Conservation (phyloP, 2,797 vertebrate genomes). For the Spinus olivaceus region DNA sequence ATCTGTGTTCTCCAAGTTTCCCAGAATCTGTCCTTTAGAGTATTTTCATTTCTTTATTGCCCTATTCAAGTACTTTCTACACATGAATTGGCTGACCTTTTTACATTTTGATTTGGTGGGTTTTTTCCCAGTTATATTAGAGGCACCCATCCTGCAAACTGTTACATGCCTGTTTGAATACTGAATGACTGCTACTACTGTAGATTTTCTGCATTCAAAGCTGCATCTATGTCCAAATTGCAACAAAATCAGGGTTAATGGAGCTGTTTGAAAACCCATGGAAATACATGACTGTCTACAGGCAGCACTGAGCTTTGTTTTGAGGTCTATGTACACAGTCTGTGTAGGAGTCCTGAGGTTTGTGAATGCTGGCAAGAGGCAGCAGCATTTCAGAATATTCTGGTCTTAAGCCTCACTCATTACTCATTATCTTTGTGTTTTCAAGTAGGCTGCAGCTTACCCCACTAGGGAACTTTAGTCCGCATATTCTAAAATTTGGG, state of each 20-base stretch:
- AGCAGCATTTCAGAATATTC: slow-evolving; percentile 15
- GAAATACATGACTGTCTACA: neutral
- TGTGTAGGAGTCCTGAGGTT: neutral
- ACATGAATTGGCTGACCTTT: neutral
- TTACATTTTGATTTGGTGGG: neutral
- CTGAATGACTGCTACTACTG: neutral
- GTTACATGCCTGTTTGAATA: neutral
- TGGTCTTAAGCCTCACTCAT: slow-evolving; percentile 7
- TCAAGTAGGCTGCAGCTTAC: slow-evolving; percentile 18
- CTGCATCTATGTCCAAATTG: neutral
- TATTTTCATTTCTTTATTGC: neutral
- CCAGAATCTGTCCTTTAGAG: neutral
- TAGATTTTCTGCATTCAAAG: neutral
- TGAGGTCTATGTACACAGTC: neutral
- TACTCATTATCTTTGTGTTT: slow-evolving; percentile 15
- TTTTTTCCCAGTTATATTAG: neutral
- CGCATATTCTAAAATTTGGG: neutral
- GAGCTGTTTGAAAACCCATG: neutral
- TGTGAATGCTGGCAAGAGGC: slow-evolving; percentile 1
- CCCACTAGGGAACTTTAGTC: neutral
- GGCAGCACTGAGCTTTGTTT: neutral
- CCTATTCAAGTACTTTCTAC: neutral
- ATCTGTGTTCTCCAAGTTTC: neutral
- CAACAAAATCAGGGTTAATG: neutral
- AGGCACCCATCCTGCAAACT: neutral